Percentiles rank a stretch among this genome's conserved stretches.
These are phyloP conservation scores for Pluvialis apricaria DNA, from an alignment of 2,113 vertebrate genomes.

Conservation along the genomic window DNA sequence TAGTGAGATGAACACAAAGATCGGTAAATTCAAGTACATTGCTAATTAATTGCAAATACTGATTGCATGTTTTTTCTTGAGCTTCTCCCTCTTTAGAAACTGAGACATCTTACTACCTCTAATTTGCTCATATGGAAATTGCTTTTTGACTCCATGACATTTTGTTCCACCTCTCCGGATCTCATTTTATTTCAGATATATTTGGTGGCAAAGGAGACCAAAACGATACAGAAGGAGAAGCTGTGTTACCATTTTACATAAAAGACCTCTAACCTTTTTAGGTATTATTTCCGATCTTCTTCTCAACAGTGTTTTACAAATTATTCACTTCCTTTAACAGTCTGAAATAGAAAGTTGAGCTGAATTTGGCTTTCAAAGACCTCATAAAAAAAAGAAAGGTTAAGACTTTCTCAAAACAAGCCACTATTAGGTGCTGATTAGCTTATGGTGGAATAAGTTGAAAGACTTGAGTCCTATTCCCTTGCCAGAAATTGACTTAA, in stretches of 20 bases:
- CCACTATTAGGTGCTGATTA: neutral
- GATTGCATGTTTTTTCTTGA: neutral
- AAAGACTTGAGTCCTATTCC: neutral
- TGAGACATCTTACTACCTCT: neutral
- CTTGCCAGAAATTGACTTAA: neutral
- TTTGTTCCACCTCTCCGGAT: slow-evolving; percentile 1
- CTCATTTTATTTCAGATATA: neutral
- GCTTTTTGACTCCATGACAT: neutral
- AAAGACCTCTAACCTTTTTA: neutral
- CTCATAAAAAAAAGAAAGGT: neutral
- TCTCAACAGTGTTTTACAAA: neutral
- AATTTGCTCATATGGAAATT: neutral
- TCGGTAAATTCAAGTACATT: neutral
- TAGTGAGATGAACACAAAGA: neutral
- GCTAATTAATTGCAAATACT: neutral
- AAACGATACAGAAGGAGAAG: neutral
- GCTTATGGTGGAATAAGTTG: neutral
- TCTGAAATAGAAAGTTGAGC: neutral
- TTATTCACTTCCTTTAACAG: neutral
- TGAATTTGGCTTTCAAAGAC: neutral
- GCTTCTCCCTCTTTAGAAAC: neutral
- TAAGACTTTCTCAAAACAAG: slow-evolving; percentile 2
- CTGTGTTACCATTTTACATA: neutral
- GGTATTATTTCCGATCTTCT: neutral
- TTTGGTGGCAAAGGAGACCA: neutral